Evolutionary conservation across 2,797 vertebrate genomes (phyloP), one percentile per base, ranked within the genome.

Genomic region (Phalloptychus januarius): DNA sequence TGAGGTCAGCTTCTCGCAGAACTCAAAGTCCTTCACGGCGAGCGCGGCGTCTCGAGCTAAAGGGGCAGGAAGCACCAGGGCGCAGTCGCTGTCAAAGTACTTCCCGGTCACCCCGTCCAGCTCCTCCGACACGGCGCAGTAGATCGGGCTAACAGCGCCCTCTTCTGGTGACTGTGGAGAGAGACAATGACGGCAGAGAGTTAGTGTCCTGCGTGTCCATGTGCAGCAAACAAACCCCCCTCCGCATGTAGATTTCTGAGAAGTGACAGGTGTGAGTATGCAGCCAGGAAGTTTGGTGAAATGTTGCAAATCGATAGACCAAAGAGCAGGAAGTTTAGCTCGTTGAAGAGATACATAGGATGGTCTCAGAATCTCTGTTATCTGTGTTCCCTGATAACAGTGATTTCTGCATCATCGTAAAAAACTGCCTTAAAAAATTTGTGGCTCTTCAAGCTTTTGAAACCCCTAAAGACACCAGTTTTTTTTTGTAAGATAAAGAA

Each of bases 121-220:
- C 52, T 98, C 97, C 72, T 97, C 95, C 0, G 97, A 93, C 2
- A 98, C 86, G 0, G 96, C 94, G 1, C 97, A 96, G 94, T 96
- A 98, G 77, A 97, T 94, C 12, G 96, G 42, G 82, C 95, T 97
- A 85, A 87, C 45, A 0, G 97, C 96, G 0, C 97, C 97, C 81
- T 97, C 94, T 77, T 95, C 88, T 1, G 95, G 13, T 0, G 93
- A 93, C 97, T 98, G 92, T 3, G 45, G 45, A 75, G 70, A 38
- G 38, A 80, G 50, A 82, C n/a, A 72, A 72, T 28, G 40, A 16
- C 1, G 16, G 50, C 31, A 36, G 52, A 77, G 42, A 71, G 8
- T 50, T 45, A 78, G 71, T 12, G n/a, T 65, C 11, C 79, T 50
- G 42, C 77, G 71, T 12, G n/a, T 65, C 11, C 79, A 0, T 8